A percentile compares a stretch with the other conserved stretches of the same genome.
Evolutionary conservation across 2,888 invertebrate genomes (phyloP).

Genomic region (Ochropacha duplaris): DNA sequence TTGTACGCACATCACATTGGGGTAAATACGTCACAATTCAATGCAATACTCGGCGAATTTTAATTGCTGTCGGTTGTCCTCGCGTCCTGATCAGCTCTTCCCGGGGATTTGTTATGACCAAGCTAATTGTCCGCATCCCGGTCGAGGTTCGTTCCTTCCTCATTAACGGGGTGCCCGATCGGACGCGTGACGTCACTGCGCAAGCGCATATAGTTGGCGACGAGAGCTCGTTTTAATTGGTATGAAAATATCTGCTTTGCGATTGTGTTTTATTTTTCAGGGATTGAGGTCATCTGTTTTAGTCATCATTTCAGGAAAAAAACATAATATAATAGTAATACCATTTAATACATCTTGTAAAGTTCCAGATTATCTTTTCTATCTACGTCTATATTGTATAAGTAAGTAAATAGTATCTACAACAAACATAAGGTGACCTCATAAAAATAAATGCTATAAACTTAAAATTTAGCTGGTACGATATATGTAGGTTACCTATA

Average conservation of each 20-base stretch:
- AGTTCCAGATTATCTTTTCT: too few species aligned
- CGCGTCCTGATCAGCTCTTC: slow-evolving; percentile 66
- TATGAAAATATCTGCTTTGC: background rate
- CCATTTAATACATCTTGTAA: too few species aligned
- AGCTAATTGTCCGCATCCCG: slow-evolving; percentile 77
- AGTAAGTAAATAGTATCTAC: too few species aligned
- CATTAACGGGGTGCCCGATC: slow-evolving; percentile 49
- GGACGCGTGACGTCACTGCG: slow-evolving; percentile 37
- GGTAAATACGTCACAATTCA: background rate
- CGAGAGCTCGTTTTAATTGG: background rate
- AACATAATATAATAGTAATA: too few species aligned
- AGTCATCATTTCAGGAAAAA: too few species aligned
- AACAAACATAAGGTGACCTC: too few species aligned
- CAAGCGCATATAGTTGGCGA: slow-evolving; percentile 1
- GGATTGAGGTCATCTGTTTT: background rate
- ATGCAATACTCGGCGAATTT: background rate
- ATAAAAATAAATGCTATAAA: too few species aligned
- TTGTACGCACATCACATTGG: too few species aligned
- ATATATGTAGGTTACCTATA: too few species aligned
- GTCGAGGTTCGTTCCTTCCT: slow-evolving; percentile 79
- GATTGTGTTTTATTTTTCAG: background rate
- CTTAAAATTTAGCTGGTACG: too few species aligned
- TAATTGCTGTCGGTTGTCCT: slow-evolving; percentile 40
- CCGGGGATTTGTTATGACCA: slow-evolving; percentile 81
- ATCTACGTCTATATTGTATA: too few species aligned